Conservation (phyloP, 2,888 invertebrate genomes). For the Synergus laeviventris region DNA sequence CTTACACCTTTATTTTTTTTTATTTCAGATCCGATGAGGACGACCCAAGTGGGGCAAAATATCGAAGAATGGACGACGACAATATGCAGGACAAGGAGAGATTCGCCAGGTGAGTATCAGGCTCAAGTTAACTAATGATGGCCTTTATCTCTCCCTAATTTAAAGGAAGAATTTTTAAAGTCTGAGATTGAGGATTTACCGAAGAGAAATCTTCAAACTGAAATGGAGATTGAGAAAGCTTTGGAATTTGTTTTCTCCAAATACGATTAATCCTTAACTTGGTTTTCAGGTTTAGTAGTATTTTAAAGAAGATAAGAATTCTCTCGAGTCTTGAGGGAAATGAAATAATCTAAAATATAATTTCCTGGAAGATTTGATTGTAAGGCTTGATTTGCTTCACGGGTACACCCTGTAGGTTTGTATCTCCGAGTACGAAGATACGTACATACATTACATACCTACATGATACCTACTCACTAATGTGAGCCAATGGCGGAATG, state of each 20-base stretch:
- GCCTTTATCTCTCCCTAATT: neutral
- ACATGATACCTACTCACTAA: constrained; percentile 63
- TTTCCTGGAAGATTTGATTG: constrained; percentile 41
- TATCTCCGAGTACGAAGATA: constrained; percentile 63
- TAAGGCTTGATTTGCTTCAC: constrained; percentile 58
- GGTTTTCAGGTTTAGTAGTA: neutral
- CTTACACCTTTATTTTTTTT: constrained; percentile 42
- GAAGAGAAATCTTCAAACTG: neutral
- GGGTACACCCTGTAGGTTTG: constrained; percentile 65
- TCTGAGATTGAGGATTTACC: neutral
- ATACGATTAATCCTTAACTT: neutral
- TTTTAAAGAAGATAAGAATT: neutral
- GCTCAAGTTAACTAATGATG: constrained; percentile 48
- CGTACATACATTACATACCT: constrained; percentile 61
- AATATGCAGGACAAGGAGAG: constrained; percentile 97
- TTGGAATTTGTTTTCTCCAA: neutral
- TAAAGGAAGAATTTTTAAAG: neutral
- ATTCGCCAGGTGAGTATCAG: constrained; percentile 89
- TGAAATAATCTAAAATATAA: constrained; percentile 15
- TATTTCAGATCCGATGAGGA: constrained; percentile 88
- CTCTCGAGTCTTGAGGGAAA: neutral
- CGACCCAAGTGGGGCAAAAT: constrained; percentile 89
- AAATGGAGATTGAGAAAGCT: neutral
- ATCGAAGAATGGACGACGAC: constrained; percentile 94
- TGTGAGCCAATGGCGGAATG: constrained; percentile 69